A percentile compares a stretch with the other conserved stretches of the same genome.
phyloP scores from a whole-genome alignment of 2,113 vertebrate species.

The Trichechus manatus region DNA sequence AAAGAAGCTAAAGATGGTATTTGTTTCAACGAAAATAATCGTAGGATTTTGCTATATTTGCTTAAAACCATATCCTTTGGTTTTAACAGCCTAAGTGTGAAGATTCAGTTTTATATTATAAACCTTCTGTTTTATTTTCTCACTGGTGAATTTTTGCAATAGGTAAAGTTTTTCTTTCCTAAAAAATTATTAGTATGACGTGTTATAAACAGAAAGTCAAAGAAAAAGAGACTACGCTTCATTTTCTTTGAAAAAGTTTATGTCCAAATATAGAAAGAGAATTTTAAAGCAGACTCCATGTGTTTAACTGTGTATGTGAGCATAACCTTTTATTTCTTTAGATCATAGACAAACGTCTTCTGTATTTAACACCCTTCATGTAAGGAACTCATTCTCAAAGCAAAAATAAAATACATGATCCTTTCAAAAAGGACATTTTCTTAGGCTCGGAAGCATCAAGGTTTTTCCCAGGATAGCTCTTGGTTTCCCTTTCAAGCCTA shows the following conservation, averaged over 20 bases:
- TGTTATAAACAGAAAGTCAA: conserved; percentile 40
- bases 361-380: neutral
- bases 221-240: neutral
- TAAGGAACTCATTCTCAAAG: neutral
- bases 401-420: conserved; percentile 26
- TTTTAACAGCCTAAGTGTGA: neutral
- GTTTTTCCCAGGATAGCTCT: neutral
- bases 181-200: conserved; percentile 10
- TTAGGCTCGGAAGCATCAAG: neutral
- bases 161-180: conserved; percentile 21
- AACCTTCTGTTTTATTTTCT: neutral
- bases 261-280: conserved; percentile 50
- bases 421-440: neutral
- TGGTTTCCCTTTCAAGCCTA: conserved; percentile 41
- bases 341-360: conserved; percentile 47
- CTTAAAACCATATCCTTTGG: conserved; percentile 40
- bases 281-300: conserved; percentile 57
- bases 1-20: neutral
- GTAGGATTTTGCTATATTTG: neutral
- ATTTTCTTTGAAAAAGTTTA: conserved; percentile 35
- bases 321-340: neutral
- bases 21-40: neutral
- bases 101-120: neutral
- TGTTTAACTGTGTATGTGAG: neutral
- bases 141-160: neutral